Evolutionary conservation across 1,140 invertebrate species (phyloP), one percentile per base, ranked within the genome.

Genomic region (Trichogramma pretiosum): DNA sequence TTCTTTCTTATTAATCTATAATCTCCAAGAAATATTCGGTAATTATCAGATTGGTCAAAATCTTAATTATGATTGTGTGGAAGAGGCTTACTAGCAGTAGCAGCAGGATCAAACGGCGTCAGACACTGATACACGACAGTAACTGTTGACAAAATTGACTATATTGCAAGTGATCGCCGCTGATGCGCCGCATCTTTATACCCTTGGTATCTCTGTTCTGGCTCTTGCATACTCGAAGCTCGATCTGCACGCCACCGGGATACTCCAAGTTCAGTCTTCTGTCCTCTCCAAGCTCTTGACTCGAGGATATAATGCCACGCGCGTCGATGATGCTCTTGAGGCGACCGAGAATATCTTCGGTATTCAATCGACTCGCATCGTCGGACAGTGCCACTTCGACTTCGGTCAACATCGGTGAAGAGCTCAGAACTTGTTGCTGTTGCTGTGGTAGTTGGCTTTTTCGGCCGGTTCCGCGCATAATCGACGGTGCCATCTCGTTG

Each of bases 61-160:
- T n/a, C n/a, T n/a, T n/a, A n/a, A n/a, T n/a, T n/a, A n/a, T n/a
- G n/a, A n/a, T n/a, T n/a, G n/a, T n/a, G n/a, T n/a, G n/a, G n/a
- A n/a, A n/a, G n/a, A n/a, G n/a, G n/a, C n/a, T n/a, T n/a, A n/a
- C n/a, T n/a, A n/a, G n/a, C n/a, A n/a, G n/a, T n/a, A n/a, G n/a
- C n/a, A n/a, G n/a, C n/a, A n/a, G n/a, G n/a, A n/a, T n/a, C n/a
- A n/a, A 5, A n/a, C 61, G 68, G 70, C 74, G 76, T 74, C 74
- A 84, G 65, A 84, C 84, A 52, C 83, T 85, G 68, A 94, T 85
- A 62, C 87, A 89, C 36, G 86, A 86, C 35, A 95, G 87, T 41
- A 95, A 72, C 64, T 93, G 87, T 61, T 92, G 85, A 70, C 90
- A 94, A 13, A 94, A 77, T 64, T 89, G 87, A 50, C 85, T 87